Conservation (phyloP, 2,888 invertebrate species). For the Monochamus alternatus region DNA sequence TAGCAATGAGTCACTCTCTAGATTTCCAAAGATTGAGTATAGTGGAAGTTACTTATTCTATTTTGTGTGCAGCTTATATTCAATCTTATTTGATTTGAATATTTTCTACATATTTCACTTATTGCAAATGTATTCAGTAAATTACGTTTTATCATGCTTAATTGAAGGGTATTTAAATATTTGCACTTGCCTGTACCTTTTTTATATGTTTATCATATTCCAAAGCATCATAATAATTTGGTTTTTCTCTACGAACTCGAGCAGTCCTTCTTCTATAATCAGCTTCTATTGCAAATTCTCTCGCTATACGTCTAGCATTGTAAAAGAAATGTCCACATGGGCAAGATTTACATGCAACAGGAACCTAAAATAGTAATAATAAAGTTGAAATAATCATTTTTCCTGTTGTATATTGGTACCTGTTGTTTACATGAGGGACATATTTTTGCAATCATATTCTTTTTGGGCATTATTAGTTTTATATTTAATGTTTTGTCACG, state of each 20-base stretch:
- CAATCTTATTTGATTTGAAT: too few species aligned
- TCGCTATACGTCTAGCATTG: constrained; percentile 75
- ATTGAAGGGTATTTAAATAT: neutral
- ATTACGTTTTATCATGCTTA: too few species aligned
- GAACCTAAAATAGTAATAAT: constrained; percentile 74
- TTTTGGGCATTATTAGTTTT: constrained; percentile 53
- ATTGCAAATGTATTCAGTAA: too few species aligned
- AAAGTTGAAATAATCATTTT: constrained; percentile 11
- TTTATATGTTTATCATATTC: constrained; percentile 85
- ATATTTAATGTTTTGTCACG: constrained; percentile 31
- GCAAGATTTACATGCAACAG: constrained; percentile 89
- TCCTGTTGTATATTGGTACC: constrained; percentile 45
- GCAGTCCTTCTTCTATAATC: constrained; percentile 79
- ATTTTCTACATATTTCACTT: too few species aligned
- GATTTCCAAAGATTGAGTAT: too few species aligned
- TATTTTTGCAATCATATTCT: constrained; percentile 65
- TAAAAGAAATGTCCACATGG: constrained; percentile 89
- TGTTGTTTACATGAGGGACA: constrained; percentile 65
- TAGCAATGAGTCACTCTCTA: too few species aligned
- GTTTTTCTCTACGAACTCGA: constrained; percentile 83
- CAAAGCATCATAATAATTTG: constrained; percentile 87
- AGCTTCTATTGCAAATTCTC: constrained; percentile 71
- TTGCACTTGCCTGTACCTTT: constrained; percentile 70
- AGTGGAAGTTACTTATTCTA: too few species aligned
- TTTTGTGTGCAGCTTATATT: too few species aligned